Conservation (phyloP, 2,797 vertebrate genomes). For the Arctocebus calabarensis region DNA sequence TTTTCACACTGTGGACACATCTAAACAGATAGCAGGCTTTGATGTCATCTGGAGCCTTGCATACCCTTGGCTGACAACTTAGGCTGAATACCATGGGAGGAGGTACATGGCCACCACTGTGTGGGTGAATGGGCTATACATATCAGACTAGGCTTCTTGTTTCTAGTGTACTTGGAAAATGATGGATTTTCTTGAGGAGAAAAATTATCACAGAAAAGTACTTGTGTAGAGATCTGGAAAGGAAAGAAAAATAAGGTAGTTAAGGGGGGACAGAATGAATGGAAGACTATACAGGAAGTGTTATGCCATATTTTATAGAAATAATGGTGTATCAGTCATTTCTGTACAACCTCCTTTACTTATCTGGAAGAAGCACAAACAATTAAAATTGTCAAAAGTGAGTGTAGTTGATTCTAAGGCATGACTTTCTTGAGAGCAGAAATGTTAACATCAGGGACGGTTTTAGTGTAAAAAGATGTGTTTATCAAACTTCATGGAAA, state of each 20-base stretch:
- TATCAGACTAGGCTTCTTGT: not conserved
- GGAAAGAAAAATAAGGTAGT: constrained; percentile 70
- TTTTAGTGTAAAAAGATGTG: constrained; percentile 31
- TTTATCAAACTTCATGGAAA: constrained; percentile 57
- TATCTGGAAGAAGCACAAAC: not conserved
- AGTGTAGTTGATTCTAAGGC: not conserved
- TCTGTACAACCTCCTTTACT: not conserved
- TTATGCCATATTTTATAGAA: constrained; percentile 31
- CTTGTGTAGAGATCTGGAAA: constrained; percentile 22
- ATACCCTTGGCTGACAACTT: not conserved
- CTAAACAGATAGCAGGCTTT: not conserved
- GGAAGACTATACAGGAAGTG: constrained; percentile 39
- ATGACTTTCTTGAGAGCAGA: not conserved
- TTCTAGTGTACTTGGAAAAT: not conserved
- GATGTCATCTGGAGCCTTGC: not conserved
- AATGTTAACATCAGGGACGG: not conserved
- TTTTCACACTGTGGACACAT: not conserved
- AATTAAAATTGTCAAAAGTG: not conserved
- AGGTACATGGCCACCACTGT: not conserved
- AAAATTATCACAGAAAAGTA: constrained; percentile 25
- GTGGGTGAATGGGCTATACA: not conserved
- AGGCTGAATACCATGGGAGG: rapidly evolving
- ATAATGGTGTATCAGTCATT: not conserved
- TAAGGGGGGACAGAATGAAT: constrained; percentile 12
- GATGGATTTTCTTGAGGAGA: constrained; percentile 57